Evolutionary conservation across 1,140 invertebrate species (phyloP).

Genomic region (Epicauta chinensis): DNA sequence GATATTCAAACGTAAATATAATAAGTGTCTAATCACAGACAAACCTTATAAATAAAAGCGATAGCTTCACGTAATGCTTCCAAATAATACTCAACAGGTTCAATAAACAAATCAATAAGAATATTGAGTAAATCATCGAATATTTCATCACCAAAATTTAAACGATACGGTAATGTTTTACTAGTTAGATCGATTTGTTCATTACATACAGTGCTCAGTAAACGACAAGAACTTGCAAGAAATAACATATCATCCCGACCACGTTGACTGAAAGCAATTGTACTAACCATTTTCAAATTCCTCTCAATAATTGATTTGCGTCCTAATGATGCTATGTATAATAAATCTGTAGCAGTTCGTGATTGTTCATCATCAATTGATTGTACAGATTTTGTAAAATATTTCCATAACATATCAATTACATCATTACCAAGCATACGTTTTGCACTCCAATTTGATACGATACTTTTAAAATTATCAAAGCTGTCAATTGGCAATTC

Average conservation of each 20-base stretch:
- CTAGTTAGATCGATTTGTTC: slow-evolving; percentile 30
- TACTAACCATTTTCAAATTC: slow-evolving; percentile 34
- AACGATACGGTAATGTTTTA: slow-evolving; percentile 26
- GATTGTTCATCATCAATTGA: slow-evolving; percentile 23
- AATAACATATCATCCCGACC: slow-evolving; percentile 27
- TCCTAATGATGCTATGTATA: slow-evolving; percentile 30
- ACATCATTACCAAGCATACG: slow-evolving; percentile 36
- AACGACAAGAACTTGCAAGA: slow-evolving; percentile 25
- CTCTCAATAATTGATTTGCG: slow-evolving; percentile 30
- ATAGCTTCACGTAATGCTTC: slow-evolving; percentile 22
- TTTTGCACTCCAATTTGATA: slow-evolving; percentile 34
- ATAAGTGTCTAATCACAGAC: slow-evolving; percentile 6
- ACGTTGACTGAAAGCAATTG: slow-evolving; percentile 24
- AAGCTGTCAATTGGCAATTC: slow-evolving; percentile 21
- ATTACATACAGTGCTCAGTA: slow-evolving; percentile 24
- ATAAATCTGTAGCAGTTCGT: slow-evolving; percentile 25
- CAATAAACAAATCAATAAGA: slow-evolving; percentile 25
- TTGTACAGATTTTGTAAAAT: slow-evolving; percentile 8
- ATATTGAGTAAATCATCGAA: slow-evolving; percentile 28
- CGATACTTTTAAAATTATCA: slow-evolving; percentile 29
- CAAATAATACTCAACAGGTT: slow-evolving; percentile 24
- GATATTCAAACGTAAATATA: neutral
- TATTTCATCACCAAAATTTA: slow-evolving; percentile 25
- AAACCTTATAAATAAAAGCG: slow-evolving; percentile 33
- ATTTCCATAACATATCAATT: slow-evolving; percentile 37